Evolutionary conservation across 2,113 vertebrate species (phyloP), one percentile per base, ranked within the genome.

Genomic region (Pterocles gutturalis): DNA sequence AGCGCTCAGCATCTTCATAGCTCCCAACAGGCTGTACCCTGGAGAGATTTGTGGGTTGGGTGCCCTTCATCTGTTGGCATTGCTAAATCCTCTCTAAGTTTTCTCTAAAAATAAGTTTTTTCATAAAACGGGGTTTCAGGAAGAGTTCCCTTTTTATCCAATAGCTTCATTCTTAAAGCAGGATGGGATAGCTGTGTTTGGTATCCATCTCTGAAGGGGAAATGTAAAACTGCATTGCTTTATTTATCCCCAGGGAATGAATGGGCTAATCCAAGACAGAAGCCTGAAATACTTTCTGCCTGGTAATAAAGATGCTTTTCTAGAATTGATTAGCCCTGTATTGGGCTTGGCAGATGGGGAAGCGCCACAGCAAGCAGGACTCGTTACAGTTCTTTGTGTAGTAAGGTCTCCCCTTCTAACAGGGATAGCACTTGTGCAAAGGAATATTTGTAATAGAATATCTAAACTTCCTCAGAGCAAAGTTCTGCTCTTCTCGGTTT

Each of bases 11-110:
- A 3, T 12, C 46, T 55, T 22, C 8, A 7, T 18, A 34, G 25
- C 20, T 67, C 48, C 33, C 36, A 29, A 0, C 0, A 24, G 57
- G 45, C 22, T 75, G 41, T 20, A 17, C 5, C 17, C 28, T 34
- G 31, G 33, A 34, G 18, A 55, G 3, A 11, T 61, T 2, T 45
- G 48, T 53, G 48, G 20, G 7, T 13, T 76, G 29, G 33, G 45
- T 29, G 49, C 13, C 87, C 20, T 69, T 87, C 12, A 16, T 51
- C 31, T 62, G 18, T n/a, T 78, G 46, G 19, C 55, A 18, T 24
- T 51, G 67, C 9, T 38, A 84, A 89, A 87, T 48, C 26, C 26
- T 55, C 38, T n/a, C 48, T 93, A 45, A 67, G 38, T 38, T 38
- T 38, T 38, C 38, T 38, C 48, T 93, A 45, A 67, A 78, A 51